Evolutionary conservation across 1,140 invertebrate species (phyloP), one percentile per base, ranked within the genome.

Genomic region (Drosophila willistoni): DNA sequence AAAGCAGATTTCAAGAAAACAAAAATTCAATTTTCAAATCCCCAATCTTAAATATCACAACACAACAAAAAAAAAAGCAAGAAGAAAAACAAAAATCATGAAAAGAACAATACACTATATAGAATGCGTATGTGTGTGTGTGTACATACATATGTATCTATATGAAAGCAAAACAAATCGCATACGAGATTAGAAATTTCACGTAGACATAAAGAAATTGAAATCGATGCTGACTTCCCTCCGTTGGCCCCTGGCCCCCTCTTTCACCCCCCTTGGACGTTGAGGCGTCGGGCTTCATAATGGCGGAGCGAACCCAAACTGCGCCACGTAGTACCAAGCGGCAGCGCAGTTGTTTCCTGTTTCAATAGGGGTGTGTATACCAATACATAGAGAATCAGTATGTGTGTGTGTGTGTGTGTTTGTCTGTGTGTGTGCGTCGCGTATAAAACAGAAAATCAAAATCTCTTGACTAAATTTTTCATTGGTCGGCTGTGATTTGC

Each of bases 401-500:
- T 86, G 74, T 87, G 79, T 86, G 66, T 68, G 72, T 57, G 55
- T 57, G 55, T 36, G 56, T 59, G 56, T 34, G 56, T 59, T n/a
- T n/a, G n/a, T 86, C 66, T 68, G 72, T 57, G 55, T 57, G 55
- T 36, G 56, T 59, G 56, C 56, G 56, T 59, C 74, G 73, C 80
- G 82, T 84, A 91, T 90, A 91, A 91, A 91, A 87, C 84, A 91
- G 83, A 91, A 92, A 92, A 92, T 92, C 91, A 91, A 92, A 91
- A 92, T 91, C 86, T 91, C 86, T 86, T 91, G 86, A 92, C 91
- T 92, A 91, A 92, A 92, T 92, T 92, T 92, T 92, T 92, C 91
- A 92, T 92, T 92, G 91, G 91, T 92, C 86, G 90, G 77, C 89
- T 86, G 91, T 92, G 91, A 92, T 92, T 92, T 92, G 56, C 77